These are phyloP conservation scores for Charanyca ferruginea DNA, from an alignment of 2,888 invertebrate species.

Conservation along the genomic window DNA sequence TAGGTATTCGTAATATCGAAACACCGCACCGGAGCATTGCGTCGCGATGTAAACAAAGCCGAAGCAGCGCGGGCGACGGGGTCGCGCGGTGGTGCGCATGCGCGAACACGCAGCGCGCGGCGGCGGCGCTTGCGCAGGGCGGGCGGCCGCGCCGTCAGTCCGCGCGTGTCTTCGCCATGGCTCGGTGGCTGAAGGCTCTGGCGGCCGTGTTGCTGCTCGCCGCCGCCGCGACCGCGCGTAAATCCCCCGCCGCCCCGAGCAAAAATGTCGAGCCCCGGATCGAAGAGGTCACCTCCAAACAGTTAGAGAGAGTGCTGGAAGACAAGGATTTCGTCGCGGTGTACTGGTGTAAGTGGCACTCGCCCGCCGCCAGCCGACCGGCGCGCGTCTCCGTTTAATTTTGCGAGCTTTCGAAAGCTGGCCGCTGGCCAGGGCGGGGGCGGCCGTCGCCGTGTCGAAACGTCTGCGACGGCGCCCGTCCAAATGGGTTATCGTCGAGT, in stretches of 20 bases:
- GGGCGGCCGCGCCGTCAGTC: slow-evolving; percentile 81
- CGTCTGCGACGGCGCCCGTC: slow-evolving; percentile 84
- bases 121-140: slow-evolving; percentile 77
- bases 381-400: slow-evolving; percentile 76
- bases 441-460: slow-evolving; percentile 79
- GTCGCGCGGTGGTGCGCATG: slow-evolving; percentile 63
- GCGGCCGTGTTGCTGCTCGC: slow-evolving; percentile 90
- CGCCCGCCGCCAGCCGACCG: slow-evolving; percentile 71
- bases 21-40: slow-evolving; percentile 38
- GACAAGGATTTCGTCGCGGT: slow-evolving; percentile 98
- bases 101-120: slow-evolving; percentile 63
- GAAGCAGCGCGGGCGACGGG: slow-evolving; percentile 46
- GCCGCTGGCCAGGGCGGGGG: slow-evolving; percentile 79
- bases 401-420: slow-evolving; percentile 75
- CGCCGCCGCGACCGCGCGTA: slow-evolving; percentile 88
- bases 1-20: slow-evolving; percentile 32
- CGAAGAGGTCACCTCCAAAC: slow-evolving; percentile 98
- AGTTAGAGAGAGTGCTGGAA: slow-evolving; percentile 96
- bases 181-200: slow-evolving; percentile 89
- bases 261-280: slow-evolving; percentile 94
- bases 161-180: slow-evolving; percentile 90
- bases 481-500: slow-evolving; percentile 87
- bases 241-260: slow-evolving; percentile 76
- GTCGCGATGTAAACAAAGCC: slow-evolving; percentile 76
- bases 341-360: slow-evolving; percentile 97